Conservation (phyloP, 2,888 invertebrate species). For the Hemithea aestivaria region DNA sequence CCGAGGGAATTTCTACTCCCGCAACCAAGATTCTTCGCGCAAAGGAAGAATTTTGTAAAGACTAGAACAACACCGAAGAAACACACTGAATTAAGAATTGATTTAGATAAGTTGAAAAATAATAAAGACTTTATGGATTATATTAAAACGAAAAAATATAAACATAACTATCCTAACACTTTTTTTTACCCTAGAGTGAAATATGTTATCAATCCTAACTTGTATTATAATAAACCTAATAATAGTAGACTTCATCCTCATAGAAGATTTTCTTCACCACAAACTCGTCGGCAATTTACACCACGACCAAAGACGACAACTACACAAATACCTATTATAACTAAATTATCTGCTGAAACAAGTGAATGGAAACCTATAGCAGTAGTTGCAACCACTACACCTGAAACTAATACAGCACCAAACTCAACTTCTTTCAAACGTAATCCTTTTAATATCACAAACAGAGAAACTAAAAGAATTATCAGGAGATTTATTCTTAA, state of each 20-base stretch:
- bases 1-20: conserved; percentile 62
- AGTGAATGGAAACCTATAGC: conserved; percentile 66
- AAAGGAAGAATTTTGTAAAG: conserved; percentile 56
- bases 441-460: conserved; percentile 12
- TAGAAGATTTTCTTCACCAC: conserved; percentile 24
- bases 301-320: conserved; percentile 31
- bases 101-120: conserved; percentile 59
- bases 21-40: conserved; percentile 66
- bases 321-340: conserved; percentile 27
- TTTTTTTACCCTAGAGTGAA: conserved; percentile 68
- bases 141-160: conserved; percentile 70
- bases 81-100: conserved; percentile 59
- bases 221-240: conserved; percentile 45
- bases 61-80: conserved; percentile 62
- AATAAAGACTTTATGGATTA: conserved; percentile 71
- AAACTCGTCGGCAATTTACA: too few relatives aligned
- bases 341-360: conserved; percentile 32
- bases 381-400: conserved; percentile 39
- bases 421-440: conserved; percentile 12
- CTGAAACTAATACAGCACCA: too few relatives aligned
- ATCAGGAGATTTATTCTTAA: conserved; percentile 31
- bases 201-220: conserved; percentile 60
- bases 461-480: conserved; percentile 10
- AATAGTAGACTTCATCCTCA: conserved; percentile 53
- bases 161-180: conserved; percentile 65